Evolutionary conservation across 2,888 invertebrate species (phyloP).

Genomic region (Drymonia ruficornis): DNA sequence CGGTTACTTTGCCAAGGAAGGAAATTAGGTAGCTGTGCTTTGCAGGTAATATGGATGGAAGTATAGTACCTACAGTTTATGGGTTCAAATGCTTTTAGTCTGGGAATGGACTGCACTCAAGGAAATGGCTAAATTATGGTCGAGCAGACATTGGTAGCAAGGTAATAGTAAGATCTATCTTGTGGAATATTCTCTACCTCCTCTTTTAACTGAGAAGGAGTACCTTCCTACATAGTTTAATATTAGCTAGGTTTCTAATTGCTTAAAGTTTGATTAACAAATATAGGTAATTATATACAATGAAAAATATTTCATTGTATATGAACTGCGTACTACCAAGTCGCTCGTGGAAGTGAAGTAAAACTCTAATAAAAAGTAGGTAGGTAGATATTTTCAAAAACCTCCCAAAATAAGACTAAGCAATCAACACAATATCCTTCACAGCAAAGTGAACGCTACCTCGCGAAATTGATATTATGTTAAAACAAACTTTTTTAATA

Average conservation of each 20-base stretch:
- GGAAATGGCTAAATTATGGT: not conserved
- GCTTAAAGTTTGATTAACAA: too few relatives aligned
- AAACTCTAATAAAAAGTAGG: too few relatives aligned
- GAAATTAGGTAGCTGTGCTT: not conserved
- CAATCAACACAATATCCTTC: not conserved
- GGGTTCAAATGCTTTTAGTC: not conserved
- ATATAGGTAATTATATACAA: too few relatives aligned
- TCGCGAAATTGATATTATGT: slow-evolving; percentile 3
- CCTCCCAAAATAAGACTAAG: not conserved
- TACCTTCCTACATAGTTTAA: too few relatives aligned
- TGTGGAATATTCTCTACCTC: too few relatives aligned
- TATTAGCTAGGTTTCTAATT: too few relatives aligned
- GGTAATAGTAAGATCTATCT: not conserved
- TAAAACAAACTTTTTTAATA: slow-evolving; percentile 7
- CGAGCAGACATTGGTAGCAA: not conserved
- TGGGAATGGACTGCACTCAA: not conserved
- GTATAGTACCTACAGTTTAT: not conserved
- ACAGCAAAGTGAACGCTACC: not conserved
- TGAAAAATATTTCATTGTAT: too few relatives aligned
- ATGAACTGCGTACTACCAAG: too few relatives aligned
- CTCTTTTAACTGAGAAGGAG: too few relatives aligned
- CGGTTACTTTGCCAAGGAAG: slow-evolving; percentile 23
- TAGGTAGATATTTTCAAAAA: too few relatives aligned
- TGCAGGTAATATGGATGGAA: slow-evolving; percentile 2
- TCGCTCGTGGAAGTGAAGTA: too few relatives aligned